Evolutionary conservation across 2,888 invertebrate genomes (phyloP), one percentile per base, ranked within the genome.

Genomic region (Chelonus formosanus): DNA sequence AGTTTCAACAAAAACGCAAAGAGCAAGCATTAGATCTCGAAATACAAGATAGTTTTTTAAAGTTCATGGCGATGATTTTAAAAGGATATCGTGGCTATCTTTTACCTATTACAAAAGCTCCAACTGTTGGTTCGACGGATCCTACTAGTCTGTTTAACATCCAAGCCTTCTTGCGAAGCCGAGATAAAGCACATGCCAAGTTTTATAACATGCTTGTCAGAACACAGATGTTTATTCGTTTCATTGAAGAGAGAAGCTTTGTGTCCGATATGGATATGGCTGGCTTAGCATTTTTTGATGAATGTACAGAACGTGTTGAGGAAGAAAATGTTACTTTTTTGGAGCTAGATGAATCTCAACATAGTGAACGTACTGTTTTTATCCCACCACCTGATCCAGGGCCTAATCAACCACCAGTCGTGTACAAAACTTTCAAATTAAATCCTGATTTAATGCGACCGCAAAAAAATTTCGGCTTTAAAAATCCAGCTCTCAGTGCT

Each of bases 171-270:
- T 84, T 96, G 52, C 88, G 92, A 73, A 95, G 95, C 10, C 88
- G 96, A 59, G 97, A 97, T 84, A 95, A 95, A 86, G 90, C 91
- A 31, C 90, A 94, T 78, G 92, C 92, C 63, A 92, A 95, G 81
- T 98, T 98, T 87, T 98, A 93, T 86, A 90, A 90, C 43, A 87
- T 94, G 73, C 86, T 97, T 81, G 93, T 96, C 89, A 92, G 91
- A 76, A 98, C 98, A 1, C 98, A 98, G 86, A 96, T 96, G 93
- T 98, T 98, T 86, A 96, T 95, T 73, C 80, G 97, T 60, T 99
- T 99, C 85, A 98, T 99, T 71, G 98, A 99, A 85, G 99, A 99
- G 84, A 89, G 98, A 31, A 97, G 97, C 74, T 98, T 99, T 85
- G 96, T 98, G 0, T 96, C 97, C n/a, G 98, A 98, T 80, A 95